Base-by-base conservation (phyloP, 1,140 invertebrate species). In the Pachypsylla venusta region DNA sequence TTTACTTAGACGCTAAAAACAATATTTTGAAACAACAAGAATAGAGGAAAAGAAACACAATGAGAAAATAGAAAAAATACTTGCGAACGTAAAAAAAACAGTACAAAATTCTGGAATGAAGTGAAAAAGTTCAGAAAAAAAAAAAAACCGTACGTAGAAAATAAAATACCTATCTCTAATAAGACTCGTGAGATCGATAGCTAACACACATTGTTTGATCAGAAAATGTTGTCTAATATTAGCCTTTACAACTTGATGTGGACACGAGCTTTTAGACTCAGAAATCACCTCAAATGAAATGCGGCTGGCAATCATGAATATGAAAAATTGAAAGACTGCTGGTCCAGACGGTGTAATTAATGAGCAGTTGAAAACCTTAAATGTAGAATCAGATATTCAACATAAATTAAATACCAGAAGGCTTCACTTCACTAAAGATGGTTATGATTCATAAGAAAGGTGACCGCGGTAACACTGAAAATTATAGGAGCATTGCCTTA, bases 401-500 rank as follows among this genome's bases (percentile, higher is more conserved):
- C 2, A 56, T 40, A 14, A 54, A 57, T 4, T 10, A 54, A 24
- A 25, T 61, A 28, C 61, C 62, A 1, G 2, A 25, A 24, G 25
- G 24, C 1, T 63, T 39, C 56, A 60, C 35, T n/a, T 53, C 39
- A n/a, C 27, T 58, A 19, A 55, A 59, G 5, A 55, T 63, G 22
- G 48, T 61, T 22, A 26, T 58, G 39, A 56, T 64, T 22, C 56
- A 56, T 55, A 66, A 62, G 55, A 64, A 64, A 53, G 63, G 65
- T 16, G 59, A 63, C 30, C n/a, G n/a, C n/a, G n/a, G n/a, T n/a
- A n/a, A n/a, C n/a, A n/a, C n/a, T n/a, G n/a, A n/a, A n/a, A n/a
- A n/a, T n/a, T 67, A 66, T 48, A 40, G 67, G 53, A 61, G 60
- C 4, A 67, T 69, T 7, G 60, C 64, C 1, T 58, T 67, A 12